A percentile compares a stretch with the other conserved stretches of the same genome.
These are phyloP conservation scores for Peromyscus leucopus DNA, from an alignment of 2,113 vertebrate genomes.

Conservation along the genomic window DNA sequence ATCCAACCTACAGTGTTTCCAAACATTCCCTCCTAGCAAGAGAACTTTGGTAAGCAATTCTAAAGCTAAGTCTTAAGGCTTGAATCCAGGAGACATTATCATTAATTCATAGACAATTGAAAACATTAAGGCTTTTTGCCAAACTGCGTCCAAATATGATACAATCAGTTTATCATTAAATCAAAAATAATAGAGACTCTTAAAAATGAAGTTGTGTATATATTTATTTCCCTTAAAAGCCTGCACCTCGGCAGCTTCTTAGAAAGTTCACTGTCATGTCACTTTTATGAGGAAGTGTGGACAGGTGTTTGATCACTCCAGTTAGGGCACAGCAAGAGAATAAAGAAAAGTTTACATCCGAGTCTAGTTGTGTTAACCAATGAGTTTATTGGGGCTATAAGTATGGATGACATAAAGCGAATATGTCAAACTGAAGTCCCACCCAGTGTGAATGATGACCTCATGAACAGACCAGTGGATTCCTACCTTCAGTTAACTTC, in stretches of 20 bases:
- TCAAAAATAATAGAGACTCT: neutral
- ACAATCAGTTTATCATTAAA: neutral
- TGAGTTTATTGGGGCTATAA: neutral
- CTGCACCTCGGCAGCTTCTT: neutral
- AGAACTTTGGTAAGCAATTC: neutral
- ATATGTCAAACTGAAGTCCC: neutral
- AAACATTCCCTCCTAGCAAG: neutral
- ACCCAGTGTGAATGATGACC: neutral
- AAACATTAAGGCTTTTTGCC: neutral
- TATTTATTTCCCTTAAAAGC: neutral
- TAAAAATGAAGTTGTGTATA: slow-evolving; percentile 17
- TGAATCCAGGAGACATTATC: neutral
- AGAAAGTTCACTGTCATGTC: neutral
- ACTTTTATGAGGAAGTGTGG: too few species aligned
- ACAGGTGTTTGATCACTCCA: neutral
- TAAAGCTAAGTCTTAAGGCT: neutral
- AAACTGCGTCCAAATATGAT: slow-evolving; percentile 7
- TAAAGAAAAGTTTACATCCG: too few species aligned
- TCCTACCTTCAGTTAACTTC: neutral
- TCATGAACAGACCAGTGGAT: neutral
- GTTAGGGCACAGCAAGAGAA: neutral
- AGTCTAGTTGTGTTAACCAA: too few species aligned
- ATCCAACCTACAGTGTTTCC: neutral
- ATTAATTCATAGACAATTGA: neutral
- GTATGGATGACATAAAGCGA: neutral